These are phyloP conservation scores for Mionectes macconnelli DNA, from an alignment of 2,113 vertebrate genomes.

Conservation along the genomic window DNA sequence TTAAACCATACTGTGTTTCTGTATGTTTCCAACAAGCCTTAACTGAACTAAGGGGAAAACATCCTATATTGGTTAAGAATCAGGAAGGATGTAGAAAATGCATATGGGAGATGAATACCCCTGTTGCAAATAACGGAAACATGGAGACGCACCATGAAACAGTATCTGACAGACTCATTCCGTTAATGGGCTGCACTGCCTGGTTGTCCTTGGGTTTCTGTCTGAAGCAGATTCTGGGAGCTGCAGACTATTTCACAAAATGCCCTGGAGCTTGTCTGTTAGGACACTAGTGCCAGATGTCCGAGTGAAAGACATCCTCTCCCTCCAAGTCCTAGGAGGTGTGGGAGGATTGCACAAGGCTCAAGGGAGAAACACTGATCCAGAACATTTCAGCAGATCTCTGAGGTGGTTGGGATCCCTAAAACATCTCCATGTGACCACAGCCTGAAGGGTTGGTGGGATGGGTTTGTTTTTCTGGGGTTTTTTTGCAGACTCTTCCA, in stretches of 20 bases:
- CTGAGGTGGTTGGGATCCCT: slow-evolving; percentile 10
- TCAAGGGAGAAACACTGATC: slow-evolving; percentile 3
- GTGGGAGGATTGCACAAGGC: slow-evolving; percentile 42
- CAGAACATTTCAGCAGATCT: slow-evolving; percentile 31
- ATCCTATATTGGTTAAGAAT: background rate
- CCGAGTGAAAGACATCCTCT: background rate
- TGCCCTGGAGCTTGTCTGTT: slow-evolving; percentile 32
- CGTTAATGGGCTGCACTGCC: background rate
- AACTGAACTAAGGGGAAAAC: background rate
- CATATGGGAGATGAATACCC: background rate
- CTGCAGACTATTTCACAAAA: slow-evolving; percentile 50
- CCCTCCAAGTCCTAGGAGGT: slow-evolving; percentile 34
- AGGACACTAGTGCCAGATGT: slow-evolving; percentile 39
- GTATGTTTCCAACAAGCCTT: background rate
- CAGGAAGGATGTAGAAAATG: background rate
- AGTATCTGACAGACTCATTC: background rate
- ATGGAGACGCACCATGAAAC: background rate
- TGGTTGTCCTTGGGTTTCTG: slow-evolving; percentile 21
- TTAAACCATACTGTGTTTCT: background rate
- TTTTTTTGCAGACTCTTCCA: background rate
- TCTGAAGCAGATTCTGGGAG: slow-evolving; percentile 30
- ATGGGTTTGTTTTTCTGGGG: background rate
- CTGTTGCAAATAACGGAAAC: background rate
- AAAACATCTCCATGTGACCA: slow-evolving; percentile 34
- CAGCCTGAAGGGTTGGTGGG: background rate